Percentiles rank a stretch among this genome's conserved stretches.
Evolutionary conservation across 2,797 vertebrate species (phyloP).

Genomic region (Nothura maculosa): DNA sequence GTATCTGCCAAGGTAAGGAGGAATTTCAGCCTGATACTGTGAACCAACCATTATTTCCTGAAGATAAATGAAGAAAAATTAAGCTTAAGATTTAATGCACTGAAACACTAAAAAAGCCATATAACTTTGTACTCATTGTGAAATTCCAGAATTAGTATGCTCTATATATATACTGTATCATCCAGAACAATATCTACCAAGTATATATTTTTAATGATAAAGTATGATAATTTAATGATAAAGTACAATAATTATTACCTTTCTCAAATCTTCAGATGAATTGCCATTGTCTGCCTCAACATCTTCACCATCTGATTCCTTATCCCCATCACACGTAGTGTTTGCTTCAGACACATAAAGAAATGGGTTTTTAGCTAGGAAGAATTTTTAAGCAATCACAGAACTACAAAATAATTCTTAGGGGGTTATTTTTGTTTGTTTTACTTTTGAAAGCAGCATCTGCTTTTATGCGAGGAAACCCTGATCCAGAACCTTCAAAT

Average conservation of each 20-base stretch:
- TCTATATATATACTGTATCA: neutral
- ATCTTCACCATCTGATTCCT: constrained; percentile 92
- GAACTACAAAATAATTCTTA: neutral
- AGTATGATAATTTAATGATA: too few species aligned
- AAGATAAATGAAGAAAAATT: constrained; percentile 1
- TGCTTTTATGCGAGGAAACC: neutral
- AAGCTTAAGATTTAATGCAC: neutral
- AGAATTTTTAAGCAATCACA: neutral
- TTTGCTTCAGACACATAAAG: constrained; percentile 86
- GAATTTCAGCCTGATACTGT: constrained; percentile 96
- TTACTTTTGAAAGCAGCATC: neutral
- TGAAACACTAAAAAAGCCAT: neutral
- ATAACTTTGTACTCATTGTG: neutral
- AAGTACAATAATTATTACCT: too few species aligned
- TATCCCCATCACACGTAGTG: constrained; percentile 93
- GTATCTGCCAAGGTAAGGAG: constrained; percentile 88
- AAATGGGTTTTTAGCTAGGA: neutral
- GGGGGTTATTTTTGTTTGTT: neutral
- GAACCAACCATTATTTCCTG: constrained; percentile 98
- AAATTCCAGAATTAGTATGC: neutral
- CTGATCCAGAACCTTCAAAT: neutral
- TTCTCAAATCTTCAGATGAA: constrained; percentile 93
- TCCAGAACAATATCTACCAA: neutral
- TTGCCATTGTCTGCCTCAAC: constrained; percentile 91
- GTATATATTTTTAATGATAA: neutral